A percentile compares a stretch with the other conserved stretches of the same genome.
phyloP scores from a whole-genome alignment of 1,140 invertebrate species.

The Lysiphlebus fabarum region DNA sequence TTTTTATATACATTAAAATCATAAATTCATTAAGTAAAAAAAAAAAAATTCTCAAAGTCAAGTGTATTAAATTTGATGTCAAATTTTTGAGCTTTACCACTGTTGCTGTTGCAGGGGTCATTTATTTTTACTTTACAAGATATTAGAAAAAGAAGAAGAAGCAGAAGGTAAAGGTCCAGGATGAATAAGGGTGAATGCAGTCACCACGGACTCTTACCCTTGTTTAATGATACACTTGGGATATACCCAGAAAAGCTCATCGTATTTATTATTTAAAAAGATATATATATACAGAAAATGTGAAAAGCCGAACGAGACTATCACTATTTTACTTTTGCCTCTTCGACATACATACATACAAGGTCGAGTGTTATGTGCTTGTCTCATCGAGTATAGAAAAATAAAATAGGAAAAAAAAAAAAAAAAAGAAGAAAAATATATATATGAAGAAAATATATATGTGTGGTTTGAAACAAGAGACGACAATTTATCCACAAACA shows the following conservation, averaged over 20 bases:
- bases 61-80: constrained; percentile 46
- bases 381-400: neutral
- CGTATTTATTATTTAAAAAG: constrained; percentile 56
- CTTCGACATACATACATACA: constrained; percentile 17
- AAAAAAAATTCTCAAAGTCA: neutral
- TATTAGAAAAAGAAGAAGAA: neutral
- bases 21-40: no score
- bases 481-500: constrained; percentile 49
- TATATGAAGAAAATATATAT: neutral
- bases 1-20: no score
- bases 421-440: neutral
- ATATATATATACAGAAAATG: constrained; percentile 35
- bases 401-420: constrained; percentile 9
- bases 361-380: neutral
- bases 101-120: constrained; percentile 8
- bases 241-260: constrained; percentile 49
- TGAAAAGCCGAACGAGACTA: constrained; percentile 26
- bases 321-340: constrained; percentile 17
- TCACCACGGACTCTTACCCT: constrained; percentile 41
- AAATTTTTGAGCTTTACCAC: constrained; percentile 1
- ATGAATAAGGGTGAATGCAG: constrained; percentile 20
- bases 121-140: constrained; percentile 26
- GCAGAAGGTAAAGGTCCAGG: constrained; percentile 15
- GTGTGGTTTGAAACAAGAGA: neutral
- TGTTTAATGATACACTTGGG: constrained; percentile 54